Evolutionary conservation across 2,888 invertebrate species (phyloP).

Genomic region (Andrena haemorrhoa): DNA sequence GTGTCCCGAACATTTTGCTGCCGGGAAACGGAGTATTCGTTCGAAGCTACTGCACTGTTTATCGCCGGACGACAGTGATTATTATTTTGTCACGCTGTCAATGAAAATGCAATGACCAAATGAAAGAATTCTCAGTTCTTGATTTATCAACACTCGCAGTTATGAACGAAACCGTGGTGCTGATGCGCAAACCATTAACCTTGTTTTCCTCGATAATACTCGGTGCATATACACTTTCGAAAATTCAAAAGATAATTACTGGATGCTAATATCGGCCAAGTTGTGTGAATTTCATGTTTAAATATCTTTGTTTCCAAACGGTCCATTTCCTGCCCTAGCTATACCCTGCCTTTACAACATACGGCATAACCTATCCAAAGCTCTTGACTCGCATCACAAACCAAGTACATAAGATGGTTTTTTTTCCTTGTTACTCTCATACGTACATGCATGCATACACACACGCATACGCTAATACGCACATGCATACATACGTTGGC

Average conservation of each 20-base stretch:
- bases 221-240: constrained; percentile 36
- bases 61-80: constrained; percentile 70
- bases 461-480: too few relatives aligned
- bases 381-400: constrained; percentile 31
- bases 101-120: constrained; percentile 50
- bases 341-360: constrained; percentile 30
- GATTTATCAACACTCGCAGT: constrained; percentile 29
- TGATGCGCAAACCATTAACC: constrained; percentile 48
- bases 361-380: constrained; percentile 61
- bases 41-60: constrained; percentile 42
- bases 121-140: constrained; percentile 21
- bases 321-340: constrained; percentile 9
- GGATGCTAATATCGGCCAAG: constrained; percentile 38
- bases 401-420: constrained; percentile 38
- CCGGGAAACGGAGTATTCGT: constrained; percentile 47
- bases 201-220: constrained; percentile 39
- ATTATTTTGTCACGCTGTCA: constrained; percentile 61
- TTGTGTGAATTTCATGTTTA: constrained; percentile 36
- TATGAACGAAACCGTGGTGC: constrained; percentile 25
- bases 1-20: constrained; percentile 49
- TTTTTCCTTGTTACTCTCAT: constrained; percentile 6
- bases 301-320: background rate
- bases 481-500: constrained; percentile 14
- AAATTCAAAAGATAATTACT: constrained; percentile 56
- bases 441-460: too few relatives aligned